These are phyloP conservation scores for Unio pictorum DNA, from an alignment of 2,888 invertebrate genomes.

Conservation along the genomic window DNA sequence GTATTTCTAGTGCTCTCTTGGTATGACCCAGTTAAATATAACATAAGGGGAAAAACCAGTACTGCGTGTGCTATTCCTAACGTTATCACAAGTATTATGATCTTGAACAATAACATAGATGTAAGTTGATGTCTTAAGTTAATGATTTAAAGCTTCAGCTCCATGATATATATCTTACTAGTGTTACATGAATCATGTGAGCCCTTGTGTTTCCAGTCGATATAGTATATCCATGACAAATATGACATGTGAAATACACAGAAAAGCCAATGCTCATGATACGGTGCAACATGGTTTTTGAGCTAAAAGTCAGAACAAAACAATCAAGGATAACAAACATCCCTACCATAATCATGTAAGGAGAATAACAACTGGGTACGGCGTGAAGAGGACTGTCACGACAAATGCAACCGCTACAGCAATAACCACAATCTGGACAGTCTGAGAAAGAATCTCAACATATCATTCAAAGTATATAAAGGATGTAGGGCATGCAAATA, in stretches of 20 bases:
- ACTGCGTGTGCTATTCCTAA: constrained; percentile 49
- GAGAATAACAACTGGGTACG: constrained; percentile 54
- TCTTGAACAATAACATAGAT: constrained; percentile 52
- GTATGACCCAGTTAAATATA: constrained; percentile 34
- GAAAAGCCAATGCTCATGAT: constrained; percentile 65
- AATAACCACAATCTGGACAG: constrained; percentile 57
- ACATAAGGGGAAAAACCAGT: constrained; percentile 46
- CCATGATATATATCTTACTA: constrained; percentile 46
- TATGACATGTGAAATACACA: constrained; percentile 58
- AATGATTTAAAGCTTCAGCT: constrained; percentile 27
- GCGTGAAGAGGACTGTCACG: constrained; percentile 58
- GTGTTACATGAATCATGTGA: constrained; percentile 27
- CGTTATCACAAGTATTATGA: constrained; percentile 47
- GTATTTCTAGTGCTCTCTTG: too few species aligned
- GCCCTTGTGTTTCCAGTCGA: constrained; percentile 19
- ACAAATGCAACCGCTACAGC: constrained; percentile 58
- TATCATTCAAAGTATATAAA: constrained; percentile 64
- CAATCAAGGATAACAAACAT: constrained; percentile 51
- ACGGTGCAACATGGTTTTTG: constrained; percentile 62
- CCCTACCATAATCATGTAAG: constrained; percentile 57
- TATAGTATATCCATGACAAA: constrained; percentile 49
- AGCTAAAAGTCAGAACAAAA: constrained; percentile 52
- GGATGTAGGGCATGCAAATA: constrained; percentile 48
- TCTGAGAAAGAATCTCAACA: constrained; percentile 53
- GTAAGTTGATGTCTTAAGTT: constrained; percentile 36